Base-by-base conservation (phyloP, 1,140 invertebrate genomes). In the Zaprionus lachaisei region DNA sequence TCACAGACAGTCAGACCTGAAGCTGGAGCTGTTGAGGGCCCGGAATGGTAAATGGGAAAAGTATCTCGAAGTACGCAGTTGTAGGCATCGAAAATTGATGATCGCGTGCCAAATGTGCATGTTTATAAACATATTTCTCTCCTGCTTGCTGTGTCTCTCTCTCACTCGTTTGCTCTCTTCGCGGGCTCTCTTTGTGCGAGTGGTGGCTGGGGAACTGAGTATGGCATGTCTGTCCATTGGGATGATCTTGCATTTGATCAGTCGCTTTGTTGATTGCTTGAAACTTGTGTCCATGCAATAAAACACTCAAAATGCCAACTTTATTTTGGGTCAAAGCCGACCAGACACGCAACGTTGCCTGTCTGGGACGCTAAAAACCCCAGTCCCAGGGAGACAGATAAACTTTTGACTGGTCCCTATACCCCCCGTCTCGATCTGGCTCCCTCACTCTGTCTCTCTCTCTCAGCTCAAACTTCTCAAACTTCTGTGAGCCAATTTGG, bases 231-330 rank as follows among this genome's bases (percentile, higher is more conserved):
- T 75, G 72, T 71, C 83, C 83, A 80, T 74, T 86, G 87, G 83
- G 84, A 87, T 89, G 83, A 87, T 87, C 83, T 89, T 87, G 85
- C 84, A 87, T 87, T 87, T 90, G 84, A 87, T 87, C 83, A 87
- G 83, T 87, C 83, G 83, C 83, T 87, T 87, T 87, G 84, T 87
- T 87, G 83, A 87, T 87, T 87, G 84, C 84, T 87, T 87, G 81
- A 87, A 87, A 87, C 84, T 87, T 87, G 84, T 87, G 84, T 87
- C 84, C 84, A 87, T 87, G 84, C 84, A 87, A 87, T 87, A 87
- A 87, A 87, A 87, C 84, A 87, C 85, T 87, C 84, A 90, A 87
- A 89, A 87, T 87, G 84, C 84, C 84, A 87, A 87, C 85, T 87
- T 89, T 87, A 87, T 87, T 87, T 87, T 90, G 85, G 83, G 83